Base-by-base conservation (phyloP, 2,113 vertebrate species). In the Otus sunia region DNA sequence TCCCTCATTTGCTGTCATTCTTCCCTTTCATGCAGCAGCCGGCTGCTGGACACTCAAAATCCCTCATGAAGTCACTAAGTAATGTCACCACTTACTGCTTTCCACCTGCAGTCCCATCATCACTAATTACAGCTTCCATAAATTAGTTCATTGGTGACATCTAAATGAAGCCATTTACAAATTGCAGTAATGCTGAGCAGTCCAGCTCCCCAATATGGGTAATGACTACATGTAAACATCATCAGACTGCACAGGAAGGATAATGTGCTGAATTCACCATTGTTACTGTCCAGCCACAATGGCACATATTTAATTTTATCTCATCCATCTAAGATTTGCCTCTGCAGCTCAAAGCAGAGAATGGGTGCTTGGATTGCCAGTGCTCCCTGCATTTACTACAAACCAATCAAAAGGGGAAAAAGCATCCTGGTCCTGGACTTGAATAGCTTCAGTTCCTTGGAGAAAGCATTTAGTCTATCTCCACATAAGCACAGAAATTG, bases 81-180 rank as follows among this genome's bases (percentile, higher is more conserved):
- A 95, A 55, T 92, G 92, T 86, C 92, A 92, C 81, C 85, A 76
- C 76, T 93, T 83, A 91, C 82, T 87, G 88, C 58, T 96, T 92
- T 94, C 90, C 74, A 92, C 95, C 84, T 93, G 90, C 83, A 92
- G 79, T 86, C 77, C 21, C 49, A 92, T 87, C 76, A 92, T 22
- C 60, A 34, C 96, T 94, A 88, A 96, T 97, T 92, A 92, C n/a
- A 55, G 71, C 53, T 66, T 83, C 88, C 95, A 90, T 96, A 85
- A 94, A 92, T 93, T 95, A 96, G 58, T 96, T 89, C 30, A 58
- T 21, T 84, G 82, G 86, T 94, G 89, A 87, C 92, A 92, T 50
- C 75, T 91, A 96, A 97, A 93, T 92, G 32, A 96, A 97, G 95
- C 92, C 55, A 86, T 64, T 96, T 95, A 93, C 93, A 95, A 73